Evolutionary conservation across 2,113 vertebrate species (phyloP), one percentile per base, ranked within the genome.

Genomic region (Lontra canadensis): DNA sequence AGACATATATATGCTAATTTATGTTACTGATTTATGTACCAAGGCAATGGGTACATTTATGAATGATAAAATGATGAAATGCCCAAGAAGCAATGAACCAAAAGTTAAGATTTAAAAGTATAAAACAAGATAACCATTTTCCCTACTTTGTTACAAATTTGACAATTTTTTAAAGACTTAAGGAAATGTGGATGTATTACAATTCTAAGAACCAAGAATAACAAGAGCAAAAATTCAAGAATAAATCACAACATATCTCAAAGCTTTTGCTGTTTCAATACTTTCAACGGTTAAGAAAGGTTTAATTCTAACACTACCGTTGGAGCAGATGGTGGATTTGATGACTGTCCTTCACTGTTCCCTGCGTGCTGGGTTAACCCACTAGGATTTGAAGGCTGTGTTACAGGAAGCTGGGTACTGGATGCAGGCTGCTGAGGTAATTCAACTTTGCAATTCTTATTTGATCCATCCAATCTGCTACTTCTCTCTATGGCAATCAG

Each of bases 401-500:
- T 29, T 34, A 86, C 20, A 81, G 76, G 69, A 80, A 85, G 42
- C 69, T 67, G 97, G 85, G 84, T 3, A 6, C 39, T 90, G 44
- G 92, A 6, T 76, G 82, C 59, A 23, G 93, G 39, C 39, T 95
- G 95, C 34, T 97, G 96, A 98, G 98, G 94, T 59, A 98, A 97
- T 93, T 80, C 98, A 71, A 92, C 92, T 65, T 90, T 96, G 12
- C 85, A 85, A 71, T 59, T 97, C 59, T 98, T 90, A 74, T 94
- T 94, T 0, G 98, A 97, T 21, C 97, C 98, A 92, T 88, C 96
- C 52, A 99, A 97, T 86, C 99, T 99, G 95, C 98, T 99, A 88
- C 99, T 99, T 97, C 99, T 99, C 98, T 99, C 99, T 18, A 98
- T 95, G 65, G 99, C 99, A 95, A 99, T 99, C 39, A 99, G 98